Base-by-base conservation (phyloP, 2,113 vertebrate genomes). In the Tricholaema leucomelas region DNA sequence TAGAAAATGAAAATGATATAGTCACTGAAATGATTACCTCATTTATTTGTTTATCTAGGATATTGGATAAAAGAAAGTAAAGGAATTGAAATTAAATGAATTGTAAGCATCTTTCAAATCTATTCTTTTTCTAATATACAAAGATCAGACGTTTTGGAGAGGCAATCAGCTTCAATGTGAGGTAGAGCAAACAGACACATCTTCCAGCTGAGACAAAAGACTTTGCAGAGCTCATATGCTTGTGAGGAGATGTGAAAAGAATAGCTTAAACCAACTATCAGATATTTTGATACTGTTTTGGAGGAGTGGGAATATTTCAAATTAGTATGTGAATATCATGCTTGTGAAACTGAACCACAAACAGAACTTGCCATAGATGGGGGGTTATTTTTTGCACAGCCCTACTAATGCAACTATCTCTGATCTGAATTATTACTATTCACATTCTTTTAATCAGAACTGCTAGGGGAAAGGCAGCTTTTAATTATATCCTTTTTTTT, bases 71-170 rank as follows among this genome's bases (percentile, higher is more conserved):
- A 96, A 97, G 77, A 93, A 96, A 92, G 91, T 85, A 96, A 97
- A 94, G 76, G 87, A 95, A 94, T 90, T 96, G 88, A 96, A 97
- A 97, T 96, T 96, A 97, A 96, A 95, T 91, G 91, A 91, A 96
- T 95, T 94, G 91, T 90, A 97, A 97, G 93, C 97, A 96, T 97
- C 93, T 93, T 96, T 96, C 96, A 97, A 92, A 96, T 96, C 93
- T 96, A 93, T 96, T 97, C 89, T 96, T 77, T 94, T 94, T 96
- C 90, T 89, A 95, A 96, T 93, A 96, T 81, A 89, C 81, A 92
- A 95, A 96, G 95, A 97, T 97, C 96, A 92, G 75, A 97, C 90
- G 93, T 94, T 97, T 97, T 95, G 90, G 79, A 96, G 95, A 97
- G 95, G 97, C 96, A 97, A 97, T 97, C 96, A 96, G 80, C 90